Evolutionary conservation across 2,888 invertebrate species (phyloP), one percentile per base, ranked within the genome.

Genomic region (Drosophila lacicola): DNA sequence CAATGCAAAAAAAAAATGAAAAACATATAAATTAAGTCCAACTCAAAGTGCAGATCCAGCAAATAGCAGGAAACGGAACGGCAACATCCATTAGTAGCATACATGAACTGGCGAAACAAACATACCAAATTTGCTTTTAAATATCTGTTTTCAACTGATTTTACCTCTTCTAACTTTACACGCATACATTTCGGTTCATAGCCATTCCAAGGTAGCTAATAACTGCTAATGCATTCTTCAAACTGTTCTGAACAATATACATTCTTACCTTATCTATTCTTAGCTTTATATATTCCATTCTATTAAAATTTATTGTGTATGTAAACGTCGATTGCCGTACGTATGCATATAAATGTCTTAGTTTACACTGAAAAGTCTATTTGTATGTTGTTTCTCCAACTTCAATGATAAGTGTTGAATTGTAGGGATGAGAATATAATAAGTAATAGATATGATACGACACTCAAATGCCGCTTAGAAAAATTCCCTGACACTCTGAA

Each of bases 401-500:
- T 65, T 69, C 36, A 60, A 58, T 39, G 42, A 53, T 46, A 60
- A 37, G 29, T 70, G 61, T 75, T 62, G 47, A 51, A 56, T 57
- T 50, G 67, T 55, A 53, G 70, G 46, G 55, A 64, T 33, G 45
- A 65, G 56, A 56, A 73, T 66, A 78, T 74, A 75, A 80, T 89
- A 87, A 65, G 68, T 66, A 71, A 70, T 66, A 62, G 39, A 42
- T 41, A 79, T 67, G 45, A 61, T 55, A 44, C 14, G 53, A 62
- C 66, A 65, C 44, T 61, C 60, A 44, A 63, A 74, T 60, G 69
- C 36, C 62, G 53, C 47, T 56, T 79, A 75, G 75, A 42, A n/a
- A 67, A 75, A 58, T 78, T 47, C 62, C 78, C 58, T 60, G 49
- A 80, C 66, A 80, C 78, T 69, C 79, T 82, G 68, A 85, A 88